phyloP scores from a whole-genome alignment of 2,113 vertebrate genomes.

The Benitochromis conjunctus region DNA sequence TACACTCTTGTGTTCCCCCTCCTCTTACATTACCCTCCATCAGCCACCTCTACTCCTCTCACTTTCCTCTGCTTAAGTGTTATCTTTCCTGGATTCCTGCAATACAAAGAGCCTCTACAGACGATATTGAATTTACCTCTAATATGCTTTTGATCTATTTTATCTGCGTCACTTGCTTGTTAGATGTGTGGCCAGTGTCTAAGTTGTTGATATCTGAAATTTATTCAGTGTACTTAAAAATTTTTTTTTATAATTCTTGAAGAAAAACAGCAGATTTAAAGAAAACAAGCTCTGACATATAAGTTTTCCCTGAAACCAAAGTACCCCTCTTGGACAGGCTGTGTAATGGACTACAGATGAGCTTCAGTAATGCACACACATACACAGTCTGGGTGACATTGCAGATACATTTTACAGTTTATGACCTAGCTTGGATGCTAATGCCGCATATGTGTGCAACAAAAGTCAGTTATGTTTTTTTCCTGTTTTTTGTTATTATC shows the following conservation, averaged over 20 bases:
- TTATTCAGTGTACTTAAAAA: neutral
- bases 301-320: constrained; percentile 27
- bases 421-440: neutral
- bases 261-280: neutral
- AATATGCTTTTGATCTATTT: constrained; percentile 65
- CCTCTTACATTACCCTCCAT: constrained; percentile 32
- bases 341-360: constrained; percentile 55
- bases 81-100: constrained; percentile 57
- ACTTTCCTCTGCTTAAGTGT: constrained; percentile 43
- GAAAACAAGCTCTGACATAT: constrained; percentile 33
- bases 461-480: neutral
- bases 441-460: neutral
- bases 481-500: neutral
- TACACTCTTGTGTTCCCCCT: neutral
- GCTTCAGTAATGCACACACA: neutral
- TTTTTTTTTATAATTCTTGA: neutral
- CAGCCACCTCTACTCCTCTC: constrained; percentile 29
- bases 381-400: constrained; percentile 6
- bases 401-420: constrained; percentile 12
- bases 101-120: constrained; percentile 64
- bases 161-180: constrained; percentile 43
- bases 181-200: constrained; percentile 25
- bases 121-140: constrained; percentile 64
- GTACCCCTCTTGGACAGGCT: neutral
- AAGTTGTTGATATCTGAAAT: constrained; percentile 23